Percentiles rank a stretch among this genome's conserved stretches.
phyloP scores from a whole-genome alignment of 2,113 vertebrate species.

The Elephantulus edwardii region DNA sequence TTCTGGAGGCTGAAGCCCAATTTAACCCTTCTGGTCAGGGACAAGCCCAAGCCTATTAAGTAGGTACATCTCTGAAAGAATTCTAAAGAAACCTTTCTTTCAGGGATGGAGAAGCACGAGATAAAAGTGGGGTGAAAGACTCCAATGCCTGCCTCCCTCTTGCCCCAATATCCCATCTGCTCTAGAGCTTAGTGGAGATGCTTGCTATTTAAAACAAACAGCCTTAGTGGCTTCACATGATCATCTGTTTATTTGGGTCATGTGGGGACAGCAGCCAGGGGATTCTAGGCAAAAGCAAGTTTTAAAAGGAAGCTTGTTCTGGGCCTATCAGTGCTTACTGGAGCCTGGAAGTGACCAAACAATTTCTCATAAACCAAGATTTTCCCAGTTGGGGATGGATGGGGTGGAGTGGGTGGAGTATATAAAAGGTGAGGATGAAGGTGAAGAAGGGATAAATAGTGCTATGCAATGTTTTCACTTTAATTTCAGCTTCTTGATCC shows the following conservation, averaged over 20 bases:
- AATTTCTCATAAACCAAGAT: constrained; percentile 21
- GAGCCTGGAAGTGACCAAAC: constrained; percentile 13
- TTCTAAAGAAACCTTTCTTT: constrained; percentile 28
- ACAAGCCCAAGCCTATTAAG: constrained; percentile 10
- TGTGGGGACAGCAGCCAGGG: constrained; percentile 72
- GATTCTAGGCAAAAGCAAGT: constrained; percentile 65
- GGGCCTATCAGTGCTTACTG: neutral
- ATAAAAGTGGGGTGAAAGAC: constrained; percentile 39
- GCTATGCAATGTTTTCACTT: no score
- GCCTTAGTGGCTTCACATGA: constrained; percentile 71
- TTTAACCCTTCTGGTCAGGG: neutral
- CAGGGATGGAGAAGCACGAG: neutral
- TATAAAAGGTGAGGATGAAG: neutral
- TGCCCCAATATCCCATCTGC: constrained; percentile 72
- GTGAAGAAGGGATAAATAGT: neutral
- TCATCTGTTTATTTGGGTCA: constrained; percentile 79
- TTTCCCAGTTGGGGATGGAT: neutral
- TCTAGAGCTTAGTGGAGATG: constrained; percentile 70
- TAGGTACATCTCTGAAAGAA: constrained; percentile 9
- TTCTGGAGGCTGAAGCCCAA: neutral
- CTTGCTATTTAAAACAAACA: constrained; percentile 79
- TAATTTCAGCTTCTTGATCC: constrained; percentile 33
- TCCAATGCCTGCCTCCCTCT: constrained; percentile 21
- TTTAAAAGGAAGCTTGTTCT: constrained; percentile 53
- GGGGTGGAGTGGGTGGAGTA: neutral